Evolutionary conservation across 1,140 invertebrate genomes (phyloP), one percentile per base, ranked within the genome.

Genomic region (Trichonephila inaurata): DNA sequence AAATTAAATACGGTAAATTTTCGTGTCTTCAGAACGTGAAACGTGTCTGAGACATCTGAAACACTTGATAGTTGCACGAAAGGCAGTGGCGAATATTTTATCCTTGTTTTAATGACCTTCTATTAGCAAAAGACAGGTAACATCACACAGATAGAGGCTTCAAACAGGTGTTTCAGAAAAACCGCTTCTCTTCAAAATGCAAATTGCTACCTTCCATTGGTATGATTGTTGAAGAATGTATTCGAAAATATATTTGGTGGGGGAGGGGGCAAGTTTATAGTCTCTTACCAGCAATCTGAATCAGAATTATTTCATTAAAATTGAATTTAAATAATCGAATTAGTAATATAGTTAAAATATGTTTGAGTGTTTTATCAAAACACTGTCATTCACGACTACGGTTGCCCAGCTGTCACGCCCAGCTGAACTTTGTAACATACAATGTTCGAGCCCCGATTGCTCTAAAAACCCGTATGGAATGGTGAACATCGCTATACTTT

Each of bases 1-100:
- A 83, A 58, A 83, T 83, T 83, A 83, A 83, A 83, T 83, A 60
- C 33, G 28, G 72, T 77, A 77, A 77, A 77, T 77, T 77, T 77
- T 77, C 72, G 72, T 77, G 72, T 28, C 72, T 33, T 18, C n/a
- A 19, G 19, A 83, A 28, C 82, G 82, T 83, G 82, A 83, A 83
- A 83, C 82, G 82, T 83, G 82, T 58, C 44, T 28, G 0, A 1
- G 44, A 24, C 82, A 83, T 83, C 82, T 83, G 82, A 83, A 60
- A 51, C 66, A 14, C 28, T 33, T 40, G 72, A 64, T 64, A 64
- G 72, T 18, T 40, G 72, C 72, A 77, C 72, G 72, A 77, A 40
- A 14, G 66, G 18, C 28, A 14, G 14, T 40, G 72, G 33, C 24
- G 28, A 33, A 77, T 16, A 77, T 28, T 77, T 64, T 19, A 19